These are phyloP conservation scores for Nymphalis polychloros DNA, from an alignment of 2,888 invertebrate species.

Conservation along the genomic window DNA sequence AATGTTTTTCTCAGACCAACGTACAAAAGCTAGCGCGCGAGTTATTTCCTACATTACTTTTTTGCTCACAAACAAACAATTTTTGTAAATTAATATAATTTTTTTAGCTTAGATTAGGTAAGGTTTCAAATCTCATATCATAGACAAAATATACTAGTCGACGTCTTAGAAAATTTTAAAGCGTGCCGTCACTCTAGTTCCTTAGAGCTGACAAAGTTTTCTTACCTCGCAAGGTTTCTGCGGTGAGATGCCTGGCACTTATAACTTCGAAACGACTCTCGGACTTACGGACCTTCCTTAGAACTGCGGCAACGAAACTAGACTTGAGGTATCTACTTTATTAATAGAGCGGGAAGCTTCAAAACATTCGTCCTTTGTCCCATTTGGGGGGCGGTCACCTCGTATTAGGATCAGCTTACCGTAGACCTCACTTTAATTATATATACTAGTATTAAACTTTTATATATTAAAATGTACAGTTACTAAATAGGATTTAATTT, in stretches of 20 bases:
- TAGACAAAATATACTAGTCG: not conserved
- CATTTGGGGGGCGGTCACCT: slow-evolving; percentile 20
- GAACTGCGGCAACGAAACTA: slow-evolving; percentile 44
- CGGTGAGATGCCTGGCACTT: slow-evolving; percentile 45
- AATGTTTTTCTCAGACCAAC: no score
- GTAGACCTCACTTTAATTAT: slow-evolving; percentile 10
- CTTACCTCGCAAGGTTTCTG: slow-evolving; percentile 44
- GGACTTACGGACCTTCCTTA: slow-evolving; percentile 48
- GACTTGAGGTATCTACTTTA: slow-evolving; percentile 43
- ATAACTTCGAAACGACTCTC: slow-evolving; percentile 56
- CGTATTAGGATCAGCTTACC: slow-evolving; percentile 25
- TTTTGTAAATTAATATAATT: no score
- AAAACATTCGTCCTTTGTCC: slow-evolving; percentile 38
- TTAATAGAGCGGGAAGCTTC: slow-evolving; percentile 40
- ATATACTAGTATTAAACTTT: not conserved
- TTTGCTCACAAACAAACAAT: no score
- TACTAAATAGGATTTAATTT: not conserved
- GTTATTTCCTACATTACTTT: no score
- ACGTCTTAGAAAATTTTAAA: slow-evolving; percentile 43
- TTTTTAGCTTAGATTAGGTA: no score
- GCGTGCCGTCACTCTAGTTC: slow-evolving; percentile 45
- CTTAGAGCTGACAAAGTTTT: slow-evolving; percentile 48
- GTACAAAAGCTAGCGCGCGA: no score
- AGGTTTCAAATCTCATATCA: not conserved
- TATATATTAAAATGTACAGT: not conserved